phyloP scores from a whole-genome alignment of 2,113 vertebrate genomes.

The Ptychochromis oligacanthus region DNA sequence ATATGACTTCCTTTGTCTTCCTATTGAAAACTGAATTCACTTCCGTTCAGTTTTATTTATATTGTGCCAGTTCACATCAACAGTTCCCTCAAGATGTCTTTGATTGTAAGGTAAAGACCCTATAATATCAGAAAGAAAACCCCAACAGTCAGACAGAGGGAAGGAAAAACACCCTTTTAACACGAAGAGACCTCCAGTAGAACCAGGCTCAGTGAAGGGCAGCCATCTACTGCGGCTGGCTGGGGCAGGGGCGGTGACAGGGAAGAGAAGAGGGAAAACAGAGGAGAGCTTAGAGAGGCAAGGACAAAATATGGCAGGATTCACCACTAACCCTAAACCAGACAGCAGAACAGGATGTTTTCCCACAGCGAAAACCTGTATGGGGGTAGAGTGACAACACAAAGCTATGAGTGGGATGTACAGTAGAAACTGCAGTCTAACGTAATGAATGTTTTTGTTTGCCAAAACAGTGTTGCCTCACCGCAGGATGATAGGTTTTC shows the following conservation, averaged over 20 bases:
- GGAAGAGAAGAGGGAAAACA: no score
- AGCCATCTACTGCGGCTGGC: no score
- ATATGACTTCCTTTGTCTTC: no score
- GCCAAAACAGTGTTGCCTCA: background rate
- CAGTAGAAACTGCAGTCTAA: background rate
- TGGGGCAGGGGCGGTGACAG: no score
- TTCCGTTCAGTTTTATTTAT: no score
- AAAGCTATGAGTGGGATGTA: background rate
- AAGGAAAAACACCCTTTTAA: background rate
- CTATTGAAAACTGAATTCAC: no score
- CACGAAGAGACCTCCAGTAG: no score
- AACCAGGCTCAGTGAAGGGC: no score
- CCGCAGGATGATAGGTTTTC: background rate
- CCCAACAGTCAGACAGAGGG: no score
- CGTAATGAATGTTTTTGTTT: background rate
- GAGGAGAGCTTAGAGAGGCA: background rate
- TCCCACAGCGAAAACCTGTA: background rate
- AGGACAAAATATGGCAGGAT: background rate
- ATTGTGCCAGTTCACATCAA: background rate
- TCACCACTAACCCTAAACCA: background rate
- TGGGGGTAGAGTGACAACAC: background rate
- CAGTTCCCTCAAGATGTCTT: background rate
- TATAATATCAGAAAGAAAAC: background rate
- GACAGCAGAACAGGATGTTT: background rate
- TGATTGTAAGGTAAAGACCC: background rate